Base-by-base conservation (phyloP, 1,140 invertebrate genomes). In the Mactra quadrangularis region DNA sequence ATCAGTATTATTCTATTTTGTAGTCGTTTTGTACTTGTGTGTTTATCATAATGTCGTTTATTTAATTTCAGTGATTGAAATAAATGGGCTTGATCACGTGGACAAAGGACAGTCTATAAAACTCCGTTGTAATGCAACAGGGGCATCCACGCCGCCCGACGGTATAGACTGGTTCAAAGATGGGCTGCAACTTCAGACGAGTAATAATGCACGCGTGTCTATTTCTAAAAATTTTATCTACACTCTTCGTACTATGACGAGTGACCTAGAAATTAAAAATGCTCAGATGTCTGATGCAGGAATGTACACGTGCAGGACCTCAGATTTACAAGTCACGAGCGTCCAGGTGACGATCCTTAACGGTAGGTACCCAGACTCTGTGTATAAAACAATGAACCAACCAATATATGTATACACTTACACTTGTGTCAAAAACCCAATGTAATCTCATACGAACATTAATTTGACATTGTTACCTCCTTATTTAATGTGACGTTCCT, bases 101-200 rank as follows among this genome's bases (percentile, higher is more conserved):
- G 86, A 89, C 45, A 82, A 84, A 64, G 88, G 88, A 6, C 84
- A 89, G 47, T 52, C 70, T 31, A 86, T 89, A 15, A 72, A 70
- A 50, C 84, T 89, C 25, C 47, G 38, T 41, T 89, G 88, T 59
- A 89, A 89, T 68, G 88, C 88, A 15, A 85, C 85, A 0, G 86
- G 82, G 45, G 55, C 82, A 27, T 79, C 85, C n/a, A 70, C 85
- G 31, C 84, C 85, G 0, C 88, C 88, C 9, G 86, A 89, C 22
- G 81, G 86, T 50, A 70, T 89, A 27, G 88, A 89, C 77, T 89
- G 88, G 88, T 89, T 87, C 62, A 87, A 85, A 53, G 74, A 84
- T 33, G 85, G 85, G 25, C 70, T 84, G 68, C 82, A 81, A 59
- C 74, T 87, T 17, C 68, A 76, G 45, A 83, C 86, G 27, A 79